These are phyloP conservation scores for Lithosia quadra DNA, from an alignment of 2,888 invertebrate species.

Conservation along the genomic window DNA sequence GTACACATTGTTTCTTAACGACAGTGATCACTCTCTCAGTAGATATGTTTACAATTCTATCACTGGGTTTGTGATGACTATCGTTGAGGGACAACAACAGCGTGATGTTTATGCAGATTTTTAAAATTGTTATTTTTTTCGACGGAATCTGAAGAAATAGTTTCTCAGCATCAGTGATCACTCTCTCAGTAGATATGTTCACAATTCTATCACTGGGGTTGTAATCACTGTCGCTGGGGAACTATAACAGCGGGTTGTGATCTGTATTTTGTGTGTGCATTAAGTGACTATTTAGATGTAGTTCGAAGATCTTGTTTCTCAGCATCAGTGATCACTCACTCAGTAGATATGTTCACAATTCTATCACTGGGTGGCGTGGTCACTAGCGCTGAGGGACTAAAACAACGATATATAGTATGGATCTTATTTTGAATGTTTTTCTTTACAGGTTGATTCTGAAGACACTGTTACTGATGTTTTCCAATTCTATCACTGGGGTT, in stretches of 20 bases:
- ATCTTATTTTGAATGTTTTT: too few relatives aligned
- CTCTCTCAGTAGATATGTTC: conserved; percentile 36
- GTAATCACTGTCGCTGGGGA: conserved; percentile 19
- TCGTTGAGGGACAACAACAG: conserved; percentile 2
- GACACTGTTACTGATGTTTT: too few relatives aligned
- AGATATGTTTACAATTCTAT: conserved; percentile 31
- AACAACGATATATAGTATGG: not conserved
- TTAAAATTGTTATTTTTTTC: too few relatives aligned
- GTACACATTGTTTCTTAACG: conserved; percentile 14
- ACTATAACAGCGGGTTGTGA: not conserved
- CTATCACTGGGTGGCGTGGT: too few relatives aligned
- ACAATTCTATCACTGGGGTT: conserved; percentile 38
- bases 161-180: conserved; percentile 18
- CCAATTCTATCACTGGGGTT: too few relatives aligned
- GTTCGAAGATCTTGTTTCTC: too few relatives aligned
- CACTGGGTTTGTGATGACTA: conserved; percentile 39
- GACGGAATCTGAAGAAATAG: too few relatives aligned
- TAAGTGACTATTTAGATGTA: too few relatives aligned
- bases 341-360: conserved; percentile 27
- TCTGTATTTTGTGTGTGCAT: too few relatives aligned
- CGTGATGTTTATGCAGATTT: too few relatives aligned
- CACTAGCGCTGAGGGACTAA: not conserved
- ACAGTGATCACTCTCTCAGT: conserved; percentile 28
- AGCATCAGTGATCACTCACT: too few relatives aligned
- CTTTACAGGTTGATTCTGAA: too few relatives aligned